Evolutionary conservation across 2,888 invertebrate species (phyloP), one percentile per base, ranked within the genome.

Genomic region (Galerucella pusilla): DNA sequence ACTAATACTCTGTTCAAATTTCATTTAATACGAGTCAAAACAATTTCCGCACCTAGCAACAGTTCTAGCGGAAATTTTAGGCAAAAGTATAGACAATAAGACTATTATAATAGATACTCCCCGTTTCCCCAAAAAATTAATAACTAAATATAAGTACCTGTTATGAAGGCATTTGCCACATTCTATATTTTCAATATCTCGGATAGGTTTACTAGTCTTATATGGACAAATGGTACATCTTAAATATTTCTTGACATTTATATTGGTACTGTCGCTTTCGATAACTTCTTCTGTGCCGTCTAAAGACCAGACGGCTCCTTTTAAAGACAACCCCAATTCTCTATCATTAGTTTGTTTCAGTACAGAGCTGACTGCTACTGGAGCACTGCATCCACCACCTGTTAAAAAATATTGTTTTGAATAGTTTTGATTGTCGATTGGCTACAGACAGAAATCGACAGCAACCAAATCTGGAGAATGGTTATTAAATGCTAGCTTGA

Each of bases 321-420:
- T 91, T 49, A 96, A 89, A 11, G 89, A 88, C 0, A 95, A 86
- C 75, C 83, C 81, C 60, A 84, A 81, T 73, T 83, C 80, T 45
- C 82, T 83, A 85, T 77, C 78, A 71, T 85, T 81, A 12, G 80
- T 76, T 25, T 85, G 79, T 49, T 76, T 82, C 28, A 92, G 87
- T 72, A 90, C 90, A 0, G 96, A 93, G 75, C 91, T 90, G 0
- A 97, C 96, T 7, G 96, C 97, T 6, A 98, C 96, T 0, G 98
- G 98, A 0, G 97, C 97, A 82, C 97, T 97, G 88, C 98, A 98
- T 1, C 98, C 98, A 25, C 98, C 98, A 35, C 95, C 94, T 66
- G 49, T 49, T 12, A 49, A 14, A 49, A 11, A 52, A 67, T 12
- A 7, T 35, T 35, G 35, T 35, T 35, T 35, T 35, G 6, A 35